A percentile compares a stretch with the other conserved stretches of the same genome.
phyloP scores from a whole-genome alignment of 2,113 vertebrate genomes.

The Daubentonia madagascariensis region DNA sequence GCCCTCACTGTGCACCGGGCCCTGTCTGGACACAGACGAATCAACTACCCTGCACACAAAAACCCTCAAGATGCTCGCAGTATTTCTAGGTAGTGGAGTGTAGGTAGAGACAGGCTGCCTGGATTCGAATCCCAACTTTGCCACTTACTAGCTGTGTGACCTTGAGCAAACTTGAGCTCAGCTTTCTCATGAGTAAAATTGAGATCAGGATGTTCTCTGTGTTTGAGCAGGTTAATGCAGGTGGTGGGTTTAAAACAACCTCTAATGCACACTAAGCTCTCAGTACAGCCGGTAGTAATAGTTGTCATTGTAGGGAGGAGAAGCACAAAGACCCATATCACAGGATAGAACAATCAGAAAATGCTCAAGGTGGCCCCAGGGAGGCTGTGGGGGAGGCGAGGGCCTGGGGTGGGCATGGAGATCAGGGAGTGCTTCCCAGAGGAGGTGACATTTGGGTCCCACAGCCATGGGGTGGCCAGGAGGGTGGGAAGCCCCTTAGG shows the following conservation, averaged over 20 bases:
- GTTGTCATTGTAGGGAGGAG: not conserved
- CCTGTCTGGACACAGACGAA: not conserved
- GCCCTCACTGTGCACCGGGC: not conserved
- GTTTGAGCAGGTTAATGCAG: not conserved
- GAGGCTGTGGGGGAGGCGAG: not conserved
- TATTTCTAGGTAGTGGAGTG: not conserved
- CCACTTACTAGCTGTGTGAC: not conserved
- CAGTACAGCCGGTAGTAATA: not conserved
- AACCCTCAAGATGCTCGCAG: rapidly evolving
- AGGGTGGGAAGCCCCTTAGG: constrained; percentile 44
- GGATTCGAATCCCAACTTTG: not conserved
- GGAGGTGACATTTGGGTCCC: not conserved
- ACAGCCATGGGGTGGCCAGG: not conserved
- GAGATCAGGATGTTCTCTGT: not conserved
- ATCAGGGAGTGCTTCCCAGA: not conserved
- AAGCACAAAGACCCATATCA: not conserved
- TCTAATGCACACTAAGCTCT: rapidly evolving
- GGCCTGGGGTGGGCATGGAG: too few relatives aligned
- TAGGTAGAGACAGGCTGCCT: not conserved
- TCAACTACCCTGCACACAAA: not conserved
- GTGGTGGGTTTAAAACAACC: not conserved
- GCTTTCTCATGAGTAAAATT: not conserved
- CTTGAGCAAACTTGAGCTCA: not conserved
- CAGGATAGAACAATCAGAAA: not conserved
- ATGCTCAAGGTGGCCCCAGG: rapidly evolving